Conservation (phyloP, 2,113 vertebrate genomes). For the Ptilorrhoa leucosticta region DNA sequence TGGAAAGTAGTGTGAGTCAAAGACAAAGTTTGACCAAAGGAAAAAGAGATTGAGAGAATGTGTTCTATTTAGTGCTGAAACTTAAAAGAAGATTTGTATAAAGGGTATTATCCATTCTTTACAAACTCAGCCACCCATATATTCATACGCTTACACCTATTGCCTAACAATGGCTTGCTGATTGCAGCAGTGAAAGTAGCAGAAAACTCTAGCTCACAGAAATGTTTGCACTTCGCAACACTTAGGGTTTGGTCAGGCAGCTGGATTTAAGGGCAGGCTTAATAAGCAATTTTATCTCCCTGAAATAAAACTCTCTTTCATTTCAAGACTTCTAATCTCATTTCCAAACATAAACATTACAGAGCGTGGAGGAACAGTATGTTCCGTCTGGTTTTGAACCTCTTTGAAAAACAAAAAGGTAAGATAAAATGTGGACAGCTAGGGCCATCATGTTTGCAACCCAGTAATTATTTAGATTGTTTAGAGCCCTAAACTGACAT, state of each 20-base stretch:
- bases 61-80: neutral
- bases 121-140: neutral
- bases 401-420: conserved; percentile 16
- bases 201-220: conserved; percentile 22
- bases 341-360: conserved; percentile 26
- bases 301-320: conserved; percentile 16
- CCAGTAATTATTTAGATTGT: conserved; percentile 35
- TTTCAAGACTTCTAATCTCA: conserved; percentile 7
- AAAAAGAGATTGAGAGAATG: neutral
- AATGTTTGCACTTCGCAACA: conserved; percentile 16
- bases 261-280: conserved; percentile 3
- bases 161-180: conserved; percentile 5
- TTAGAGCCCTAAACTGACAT: conserved; percentile 1
- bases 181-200: conserved; percentile 52
- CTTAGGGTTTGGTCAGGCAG: neutral
- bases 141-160: neutral
- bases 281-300: conserved; percentile 3
- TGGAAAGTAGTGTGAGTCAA: conserved; percentile 53
- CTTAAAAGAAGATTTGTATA: neutral
- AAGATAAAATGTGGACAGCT: conserved; percentile 4
- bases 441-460: neutral
- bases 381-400: conserved; percentile 1
- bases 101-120: neutral
- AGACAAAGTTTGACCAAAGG: conserved; percentile 6
- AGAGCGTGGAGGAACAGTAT: neutral